A percentile compares a stretch with the other conserved stretches of the same genome.
Conservation (phyloP, 35 echinoderm and acorn worm genomes). For the Hemicentrotus pulcherrimus region DNA sequence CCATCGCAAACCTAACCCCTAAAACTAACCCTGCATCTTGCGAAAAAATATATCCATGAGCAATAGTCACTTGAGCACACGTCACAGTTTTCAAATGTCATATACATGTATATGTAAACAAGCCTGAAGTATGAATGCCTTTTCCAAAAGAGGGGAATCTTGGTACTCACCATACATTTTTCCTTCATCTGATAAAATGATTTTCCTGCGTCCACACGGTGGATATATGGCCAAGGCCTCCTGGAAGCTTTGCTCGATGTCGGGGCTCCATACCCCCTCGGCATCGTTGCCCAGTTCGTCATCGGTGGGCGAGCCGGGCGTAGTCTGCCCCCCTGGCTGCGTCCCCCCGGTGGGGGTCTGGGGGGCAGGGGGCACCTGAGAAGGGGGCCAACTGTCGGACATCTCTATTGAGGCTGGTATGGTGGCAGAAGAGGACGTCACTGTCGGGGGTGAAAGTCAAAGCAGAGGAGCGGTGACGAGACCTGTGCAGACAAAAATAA, state of each 20-base stretch:
- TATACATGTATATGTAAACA: too few species aligned
- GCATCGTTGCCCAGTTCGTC: slow-evolving; percentile 94
- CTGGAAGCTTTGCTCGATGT: slow-evolving; percentile 99
- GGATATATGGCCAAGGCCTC: slow-evolving; percentile 98
- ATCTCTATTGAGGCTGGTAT: slow-evolving; percentile 56
- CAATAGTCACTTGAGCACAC: too few species aligned
- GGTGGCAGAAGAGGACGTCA: neutral
- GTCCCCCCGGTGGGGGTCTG: slow-evolving; percentile 70
- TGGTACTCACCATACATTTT: slow-evolving; percentile 97
- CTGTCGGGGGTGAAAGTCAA: neutral
- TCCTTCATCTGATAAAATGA: slow-evolving; percentile 97
- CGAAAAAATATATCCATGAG: too few species aligned
- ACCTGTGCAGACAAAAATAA: neutral
- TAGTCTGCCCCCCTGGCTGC: slow-evolving; percentile 57
- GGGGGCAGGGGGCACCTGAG: slow-evolving; percentile 72
- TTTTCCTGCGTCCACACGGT: slow-evolving; percentile 97
- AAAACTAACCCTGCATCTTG: too few species aligned
- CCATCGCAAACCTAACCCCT: too few species aligned
- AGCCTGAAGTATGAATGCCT: too few species aligned
- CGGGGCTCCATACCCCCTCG: slow-evolving; percentile 97
- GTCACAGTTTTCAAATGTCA: too few species aligned
- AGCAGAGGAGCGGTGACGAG: neutral
- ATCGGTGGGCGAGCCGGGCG: slow-evolving; percentile 57
- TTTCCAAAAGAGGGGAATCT: neutral
- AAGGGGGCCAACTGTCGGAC: slow-evolving; percentile 82